Conservation (phyloP, 1,140 invertebrate species). For the Mylabris phalerata region DNA sequence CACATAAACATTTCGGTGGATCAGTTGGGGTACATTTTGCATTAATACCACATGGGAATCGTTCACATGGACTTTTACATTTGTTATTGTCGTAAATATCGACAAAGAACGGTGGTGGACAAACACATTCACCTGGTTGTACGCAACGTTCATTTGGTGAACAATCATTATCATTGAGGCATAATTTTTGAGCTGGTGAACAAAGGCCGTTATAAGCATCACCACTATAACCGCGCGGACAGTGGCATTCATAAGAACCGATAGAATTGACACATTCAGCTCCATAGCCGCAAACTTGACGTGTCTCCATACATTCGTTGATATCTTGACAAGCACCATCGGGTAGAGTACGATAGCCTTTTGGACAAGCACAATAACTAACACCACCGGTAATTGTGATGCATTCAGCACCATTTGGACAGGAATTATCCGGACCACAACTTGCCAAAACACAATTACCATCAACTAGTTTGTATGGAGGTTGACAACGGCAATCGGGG, state of each 20-base stretch:
- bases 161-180: constrained; percentile 75
- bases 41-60: constrained; percentile 86
- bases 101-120: constrained; percentile 79
- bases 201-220: constrained; percentile 64
- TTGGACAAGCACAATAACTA: constrained; percentile 82
- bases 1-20: constrained; percentile 81
- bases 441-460: constrained; percentile 76
- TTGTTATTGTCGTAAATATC: constrained; percentile 71
- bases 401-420: constrained; percentile 77
- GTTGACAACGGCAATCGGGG: constrained; percentile 76
- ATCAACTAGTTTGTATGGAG: constrained; percentile 75
- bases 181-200: constrained; percentile 70
- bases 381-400: constrained; percentile 83
- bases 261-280: constrained; percentile 77
- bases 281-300: constrained; percentile 73
- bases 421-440: constrained; percentile 68
- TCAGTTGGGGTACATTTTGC: constrained; percentile 84
- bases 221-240: constrained; percentile 65
- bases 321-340: constrained; percentile 78
- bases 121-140: constrained; percentile 82
- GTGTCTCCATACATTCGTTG: constrained; percentile 72
- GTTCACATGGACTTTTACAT: constrained; percentile 83
- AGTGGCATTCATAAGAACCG: constrained; percentile 73
- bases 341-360: constrained; percentile 63
- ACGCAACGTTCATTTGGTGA: constrained; percentile 82